Percentiles rank a stretch among this genome's conserved stretches.
Conservation (phyloP, 23 tunicate species). For the Botrylloides violaceus region DNA sequence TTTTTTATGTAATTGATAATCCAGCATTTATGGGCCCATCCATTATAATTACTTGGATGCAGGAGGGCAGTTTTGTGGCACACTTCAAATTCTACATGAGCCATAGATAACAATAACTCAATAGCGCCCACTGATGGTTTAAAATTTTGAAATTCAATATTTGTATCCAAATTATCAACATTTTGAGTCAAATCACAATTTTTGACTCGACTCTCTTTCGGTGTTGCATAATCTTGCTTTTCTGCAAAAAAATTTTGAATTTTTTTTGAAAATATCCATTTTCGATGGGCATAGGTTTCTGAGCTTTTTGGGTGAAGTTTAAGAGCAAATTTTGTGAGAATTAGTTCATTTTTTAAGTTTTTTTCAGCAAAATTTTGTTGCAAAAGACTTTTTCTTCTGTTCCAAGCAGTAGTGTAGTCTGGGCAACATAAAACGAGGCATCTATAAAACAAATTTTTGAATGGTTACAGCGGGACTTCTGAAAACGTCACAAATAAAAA, state of each 20-base stretch:
- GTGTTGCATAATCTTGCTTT: not conserved
- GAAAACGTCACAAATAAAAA: not conserved
- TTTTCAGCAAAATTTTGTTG: not conserved
- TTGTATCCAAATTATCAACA: not conserved
- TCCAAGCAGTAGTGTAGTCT: constrained; percentile 55
- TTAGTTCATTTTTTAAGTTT: constrained; percentile 7
- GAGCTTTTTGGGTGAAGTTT: constrained; percentile 33
- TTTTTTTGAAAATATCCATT: constrained; percentile 24
- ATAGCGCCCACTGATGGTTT: not conserved
- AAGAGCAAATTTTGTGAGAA: constrained; percentile 6
- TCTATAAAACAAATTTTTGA: constrained; percentile 9
- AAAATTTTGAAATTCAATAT: not conserved
- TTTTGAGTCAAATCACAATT: no score
- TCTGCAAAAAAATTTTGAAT: not conserved
- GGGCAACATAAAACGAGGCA: constrained; percentile 42
- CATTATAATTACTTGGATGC: constrained; percentile 37
- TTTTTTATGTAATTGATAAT: constrained; percentile 2
- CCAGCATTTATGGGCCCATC: constrained; percentile 51
- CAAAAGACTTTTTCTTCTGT: constrained; percentile 16
- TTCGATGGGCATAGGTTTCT: constrained; percentile 42
- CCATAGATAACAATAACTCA: constrained; percentile 1
- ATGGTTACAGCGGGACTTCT: not conserved
- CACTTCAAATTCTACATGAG: constrained; percentile 14
- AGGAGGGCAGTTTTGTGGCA: constrained; percentile 12
- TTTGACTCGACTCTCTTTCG: not conserved